Conservation (phyloP, 2,888 invertebrate genomes). For the Coecobrya sp. region DNA sequence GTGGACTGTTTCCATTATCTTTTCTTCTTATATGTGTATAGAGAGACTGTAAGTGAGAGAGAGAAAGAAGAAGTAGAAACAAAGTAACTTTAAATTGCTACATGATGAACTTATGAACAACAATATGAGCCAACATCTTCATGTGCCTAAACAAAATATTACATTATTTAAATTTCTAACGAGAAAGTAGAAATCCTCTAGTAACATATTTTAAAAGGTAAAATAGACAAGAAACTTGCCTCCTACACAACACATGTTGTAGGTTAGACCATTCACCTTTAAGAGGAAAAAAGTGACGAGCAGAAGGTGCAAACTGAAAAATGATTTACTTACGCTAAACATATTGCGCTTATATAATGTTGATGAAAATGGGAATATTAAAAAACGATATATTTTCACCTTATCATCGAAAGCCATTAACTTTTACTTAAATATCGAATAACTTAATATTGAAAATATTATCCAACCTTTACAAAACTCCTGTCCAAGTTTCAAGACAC, state of each 20-base stretch:
- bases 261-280: too few relatives aligned
- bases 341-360: too few relatives aligned
- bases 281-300: too few relatives aligned
- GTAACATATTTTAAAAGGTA: not conserved
- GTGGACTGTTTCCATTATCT: constrained; percentile 22
- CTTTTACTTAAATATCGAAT: too few relatives aligned
- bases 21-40: not conserved
- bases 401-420: too few relatives aligned
- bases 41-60: not conserved
- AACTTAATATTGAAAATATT: too few relatives aligned
- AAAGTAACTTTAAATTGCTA: constrained; percentile 18
- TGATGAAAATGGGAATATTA: too few relatives aligned
- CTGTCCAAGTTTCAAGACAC: not conserved
- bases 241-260: not conserved
- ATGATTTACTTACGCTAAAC: too few relatives aligned
- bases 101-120: constrained; percentile 23
- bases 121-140: not conserved
- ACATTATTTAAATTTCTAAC: constrained; percentile 18
- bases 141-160: not conserved
- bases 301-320: too few relatives aligned
- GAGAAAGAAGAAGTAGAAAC: not conserved
- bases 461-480: not conserved
- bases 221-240: not conserved
- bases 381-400: too few relatives aligned
- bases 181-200: not conserved